Evolutionary conservation across 2,797 vertebrate species (phyloP).

Genomic region (Malurus splendens): DNA sequence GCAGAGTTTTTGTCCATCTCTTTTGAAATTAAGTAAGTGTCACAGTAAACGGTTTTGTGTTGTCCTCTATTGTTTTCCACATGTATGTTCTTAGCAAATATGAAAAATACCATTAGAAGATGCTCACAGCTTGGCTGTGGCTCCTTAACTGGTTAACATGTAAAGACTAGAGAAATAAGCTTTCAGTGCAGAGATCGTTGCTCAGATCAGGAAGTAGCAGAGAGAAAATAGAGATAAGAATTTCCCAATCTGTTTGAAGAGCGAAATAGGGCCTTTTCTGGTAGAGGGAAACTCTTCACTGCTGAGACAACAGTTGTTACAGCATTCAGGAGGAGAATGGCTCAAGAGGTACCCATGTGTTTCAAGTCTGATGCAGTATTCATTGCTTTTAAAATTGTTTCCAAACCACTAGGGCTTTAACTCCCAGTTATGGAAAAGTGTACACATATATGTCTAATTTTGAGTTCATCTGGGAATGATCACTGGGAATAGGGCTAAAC

Average conservation of each 20-base stretch:
- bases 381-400: background rate
- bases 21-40: background rate
- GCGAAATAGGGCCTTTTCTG: background rate
- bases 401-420: background rate
- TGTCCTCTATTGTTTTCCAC: background rate
- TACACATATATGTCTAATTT: background rate
- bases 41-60: background rate
- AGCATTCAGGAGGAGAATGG: background rate
- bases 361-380: background rate
- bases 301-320: background rate
- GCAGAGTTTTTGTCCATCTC: background rate
- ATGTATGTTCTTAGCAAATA: background rate
- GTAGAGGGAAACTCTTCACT: background rate
- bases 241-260: background rate
- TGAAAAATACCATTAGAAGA: background rate
- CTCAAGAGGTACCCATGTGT: background rate
- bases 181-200: background rate
- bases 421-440: background rate
- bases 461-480: slow-evolving; percentile 13
- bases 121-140: background rate
- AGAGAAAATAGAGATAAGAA: background rate
- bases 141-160: background rate
- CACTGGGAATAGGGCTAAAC: background rate
- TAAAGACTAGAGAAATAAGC: background rate
- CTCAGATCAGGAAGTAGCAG: background rate